A percentile compares a stretch with the other conserved stretches of the same genome.
Conservation (phyloP, 2,113 vertebrate genomes). For the Mellivora capensis region DNA sequence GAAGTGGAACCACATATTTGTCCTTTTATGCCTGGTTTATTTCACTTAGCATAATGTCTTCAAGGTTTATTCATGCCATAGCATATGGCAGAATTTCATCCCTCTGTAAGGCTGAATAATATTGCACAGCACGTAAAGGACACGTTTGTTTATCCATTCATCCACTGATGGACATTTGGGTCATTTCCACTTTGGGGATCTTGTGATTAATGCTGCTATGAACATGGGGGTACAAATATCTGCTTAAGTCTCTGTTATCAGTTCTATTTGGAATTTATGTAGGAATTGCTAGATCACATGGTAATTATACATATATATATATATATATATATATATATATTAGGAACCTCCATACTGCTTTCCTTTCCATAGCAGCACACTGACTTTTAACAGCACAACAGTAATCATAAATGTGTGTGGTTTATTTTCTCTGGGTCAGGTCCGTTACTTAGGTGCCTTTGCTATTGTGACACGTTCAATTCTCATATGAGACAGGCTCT, state of each 20-base stretch:
- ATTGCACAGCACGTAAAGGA: rapidly evolving
- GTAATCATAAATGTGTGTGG: not conserved
- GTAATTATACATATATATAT: not conserved
- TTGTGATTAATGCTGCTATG: not conserved
- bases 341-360: not conserved
- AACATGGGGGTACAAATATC: not conserved
- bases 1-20: not conserved
- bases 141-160: not conserved
- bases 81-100: not conserved
- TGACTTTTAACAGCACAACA: not conserved
- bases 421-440: not conserved
- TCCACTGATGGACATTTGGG: not conserved
- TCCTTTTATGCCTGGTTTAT: not conserved
- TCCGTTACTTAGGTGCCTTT: not conserved
- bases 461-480: not conserved
- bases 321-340: not conserved
- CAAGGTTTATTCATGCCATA: not conserved
- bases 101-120: not conserved
- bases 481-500: not conserved
- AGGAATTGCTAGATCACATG: not conserved
- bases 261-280: not conserved
- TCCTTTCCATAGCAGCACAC: not conserved
- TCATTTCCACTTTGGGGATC: not conserved
- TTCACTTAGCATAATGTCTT: not conserved
- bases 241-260: not conserved